A percentile compares a stretch with the other conserved stretches of the same genome.
phyloP scores from a whole-genome alignment of 2,797 vertebrate genomes.

The Parambassis ranga region DNA sequence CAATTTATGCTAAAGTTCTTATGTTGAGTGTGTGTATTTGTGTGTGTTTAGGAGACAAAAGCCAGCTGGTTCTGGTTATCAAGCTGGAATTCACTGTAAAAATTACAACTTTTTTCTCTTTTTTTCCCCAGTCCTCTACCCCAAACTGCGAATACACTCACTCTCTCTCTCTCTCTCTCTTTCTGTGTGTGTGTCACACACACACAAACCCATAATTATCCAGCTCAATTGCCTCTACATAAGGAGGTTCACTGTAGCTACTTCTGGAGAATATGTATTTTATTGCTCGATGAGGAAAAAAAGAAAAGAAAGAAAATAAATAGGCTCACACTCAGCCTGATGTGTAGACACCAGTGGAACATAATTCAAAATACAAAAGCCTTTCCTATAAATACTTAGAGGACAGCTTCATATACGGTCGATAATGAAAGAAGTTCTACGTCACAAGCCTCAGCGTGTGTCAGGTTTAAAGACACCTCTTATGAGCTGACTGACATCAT shows the following conservation, averaged over 20 bases:
- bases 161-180: background rate
- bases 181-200: no score
- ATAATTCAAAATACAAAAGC: constrained; percentile 9
- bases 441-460: constrained; percentile 46
- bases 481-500: constrained; percentile 72
- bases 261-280: constrained; percentile 61
- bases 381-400: constrained; percentile 1
- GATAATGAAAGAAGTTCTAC: constrained; percentile 43
- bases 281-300: constrained; percentile 23
- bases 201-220: constrained; percentile 70
- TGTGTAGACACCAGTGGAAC: constrained; percentile 5
- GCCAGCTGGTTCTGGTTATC: constrained; percentile 82
- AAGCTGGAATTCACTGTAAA: constrained; percentile 82
- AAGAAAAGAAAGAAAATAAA: constrained; percentile 19
- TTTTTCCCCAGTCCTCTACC: constrained; percentile 41
- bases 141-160: constrained; percentile 37
- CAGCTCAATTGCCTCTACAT: constrained; percentile 56
- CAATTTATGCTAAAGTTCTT: constrained; percentile 19
- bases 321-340: constrained; percentile 21
- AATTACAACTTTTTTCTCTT: constrained; percentile 60
- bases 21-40: constrained; percentile 8
- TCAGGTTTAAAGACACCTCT: constrained; percentile 64
- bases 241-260: constrained; percentile 53
- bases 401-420: constrained; percentile 4
- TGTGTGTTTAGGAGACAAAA: constrained; percentile 61